Evolutionary conservation across 92 coral and sea anemone species (phyloP), one percentile per base, ranked within the genome.

Genomic region (Galaxea fascicularis): DNA sequence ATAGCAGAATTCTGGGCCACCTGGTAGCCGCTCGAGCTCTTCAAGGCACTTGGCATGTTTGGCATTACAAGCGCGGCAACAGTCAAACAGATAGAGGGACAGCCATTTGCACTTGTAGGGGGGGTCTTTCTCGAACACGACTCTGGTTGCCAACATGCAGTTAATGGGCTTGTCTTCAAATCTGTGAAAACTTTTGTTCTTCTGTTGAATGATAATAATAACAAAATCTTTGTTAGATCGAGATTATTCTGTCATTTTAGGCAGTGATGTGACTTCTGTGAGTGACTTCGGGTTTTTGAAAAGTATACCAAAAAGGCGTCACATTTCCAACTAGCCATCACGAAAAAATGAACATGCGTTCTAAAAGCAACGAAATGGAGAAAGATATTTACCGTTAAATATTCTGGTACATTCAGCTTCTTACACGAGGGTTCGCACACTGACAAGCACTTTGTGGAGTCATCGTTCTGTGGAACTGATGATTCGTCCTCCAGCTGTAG

Each of bases 1-100:
- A 26, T 78, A 78, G 71, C 83, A 78, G 73, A 26, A 78, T 63
- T 64, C 73, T 8, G 73, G 63, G 16, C 83, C 83, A 3, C 73
- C 73, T 8, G 4, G 4, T 41, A 15, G 3, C 7, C 3, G 0
- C 0, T 28, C 26, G 20, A 18, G 13, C 5, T 0, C 4, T 17
- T 64, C 26, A 12, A 63, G 25, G 58, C 83, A 78, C 39, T 78
- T 46, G 0, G 7, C 46, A 31, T 63, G 4, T 14, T 47, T 4
- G 22, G 83, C 83, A 47, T 78, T 78, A 24, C 83, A 78, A 0
- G 83, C 83, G 0, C 83, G 83, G 60, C 83, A 78, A 53, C 83
- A 78, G 27, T 78, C 73, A 4, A 78, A 78, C 62, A 63, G 47
- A 35, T 78, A 78, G 45, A 78, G 45, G 2, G 41, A 18, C 25